Percentiles rank a stretch among this genome's conserved stretches.
phyloP scores from a whole-genome alignment of 2,888 invertebrate genomes.

The Myathropa florea region DNA sequence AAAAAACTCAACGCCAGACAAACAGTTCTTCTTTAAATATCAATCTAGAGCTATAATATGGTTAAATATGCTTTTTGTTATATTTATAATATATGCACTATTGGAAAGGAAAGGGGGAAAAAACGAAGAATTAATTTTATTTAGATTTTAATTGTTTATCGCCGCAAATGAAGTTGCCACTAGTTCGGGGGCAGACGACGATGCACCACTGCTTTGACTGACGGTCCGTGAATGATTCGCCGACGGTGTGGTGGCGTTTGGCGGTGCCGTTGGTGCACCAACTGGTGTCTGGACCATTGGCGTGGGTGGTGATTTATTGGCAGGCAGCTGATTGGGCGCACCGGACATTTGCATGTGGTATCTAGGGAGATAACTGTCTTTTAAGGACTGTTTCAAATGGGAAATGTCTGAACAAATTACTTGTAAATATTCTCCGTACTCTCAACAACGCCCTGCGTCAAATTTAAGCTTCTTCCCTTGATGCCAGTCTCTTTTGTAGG shows the following conservation, averaged over 20 bases:
- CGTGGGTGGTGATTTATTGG: slow-evolving; percentile 85
- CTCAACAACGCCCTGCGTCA: slow-evolving; percentile 89
- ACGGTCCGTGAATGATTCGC: slow-evolving; percentile 84
- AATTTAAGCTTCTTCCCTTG: slow-evolving; percentile 90
- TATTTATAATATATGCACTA: slow-evolving; percentile 62
- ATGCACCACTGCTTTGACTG: slow-evolving; percentile 82
- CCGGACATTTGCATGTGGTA: slow-evolving; percentile 90
- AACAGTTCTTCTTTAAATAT: slow-evolving; percentile 42
- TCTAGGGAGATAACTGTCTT: slow-evolving; percentile 79
- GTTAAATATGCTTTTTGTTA: slow-evolving; percentile 52
- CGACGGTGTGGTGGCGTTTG: slow-evolving; percentile 77
- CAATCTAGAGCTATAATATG: slow-evolving; percentile 44
- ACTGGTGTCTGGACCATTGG: slow-evolving; percentile 87
- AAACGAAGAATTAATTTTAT: slow-evolving; percentile 7
- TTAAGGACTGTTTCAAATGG: neutral
- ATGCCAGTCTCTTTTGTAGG: slow-evolving; percentile 88
- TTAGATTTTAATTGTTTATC: slow-evolving; percentile 43
- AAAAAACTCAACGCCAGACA: slow-evolving; percentile 36
- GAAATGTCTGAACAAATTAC: slow-evolving; percentile 72
- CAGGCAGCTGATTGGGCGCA: slow-evolving; percentile 82
- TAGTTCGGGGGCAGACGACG: slow-evolving; percentile 76
- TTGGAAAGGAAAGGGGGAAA: slow-evolving; percentile 38
- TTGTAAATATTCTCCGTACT: slow-evolving; percentile 89
- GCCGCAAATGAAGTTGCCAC: slow-evolving; percentile 72
- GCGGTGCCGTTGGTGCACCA: slow-evolving; percentile 77